Conservation (phyloP, 2,797 vertebrate species). For the Aplochiton taeniatus region DNA sequence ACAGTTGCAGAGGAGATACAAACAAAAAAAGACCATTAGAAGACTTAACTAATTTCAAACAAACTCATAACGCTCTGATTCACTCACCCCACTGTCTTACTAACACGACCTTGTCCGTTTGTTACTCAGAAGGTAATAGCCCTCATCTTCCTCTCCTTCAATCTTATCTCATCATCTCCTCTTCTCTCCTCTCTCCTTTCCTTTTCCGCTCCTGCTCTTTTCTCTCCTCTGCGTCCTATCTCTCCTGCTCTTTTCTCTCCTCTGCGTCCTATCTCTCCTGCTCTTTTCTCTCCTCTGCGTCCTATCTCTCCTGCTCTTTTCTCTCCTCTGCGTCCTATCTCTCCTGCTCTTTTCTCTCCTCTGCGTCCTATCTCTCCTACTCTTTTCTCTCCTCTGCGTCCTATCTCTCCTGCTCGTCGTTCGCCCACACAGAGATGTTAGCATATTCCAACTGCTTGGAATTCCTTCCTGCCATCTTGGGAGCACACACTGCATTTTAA, state of each 20-base stretch:
- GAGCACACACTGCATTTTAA: conserved; percentile 96
- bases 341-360: conserved; percentile 4
- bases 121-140: not conserved
- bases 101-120: not conserved
- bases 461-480: conserved; percentile 91
- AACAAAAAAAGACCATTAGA: too few species aligned
- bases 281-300: conserved; percentile 16
- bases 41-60: too few species aligned
- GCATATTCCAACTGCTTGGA: conserved; percentile 97
- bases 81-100: not conserved
- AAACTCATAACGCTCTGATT: too few species aligned
- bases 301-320: not conserved
- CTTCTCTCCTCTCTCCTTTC: not conserved
- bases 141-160: not conserved
- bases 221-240: conserved; percentile 17
- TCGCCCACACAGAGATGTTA: conserved; percentile 89
- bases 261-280: not conserved
- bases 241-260: too few species aligned
- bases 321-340: conserved; percentile 4
- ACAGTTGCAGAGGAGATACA: too few species aligned
- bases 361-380: not conserved
- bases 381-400: conserved; percentile 19
- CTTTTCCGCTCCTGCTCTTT: not conserved
- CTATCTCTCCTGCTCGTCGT: conserved; percentile 69
- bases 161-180: not conserved